Conservation (phyloP, 1,140 invertebrate genomes). For the Pogonomyrmex californicus region DNA sequence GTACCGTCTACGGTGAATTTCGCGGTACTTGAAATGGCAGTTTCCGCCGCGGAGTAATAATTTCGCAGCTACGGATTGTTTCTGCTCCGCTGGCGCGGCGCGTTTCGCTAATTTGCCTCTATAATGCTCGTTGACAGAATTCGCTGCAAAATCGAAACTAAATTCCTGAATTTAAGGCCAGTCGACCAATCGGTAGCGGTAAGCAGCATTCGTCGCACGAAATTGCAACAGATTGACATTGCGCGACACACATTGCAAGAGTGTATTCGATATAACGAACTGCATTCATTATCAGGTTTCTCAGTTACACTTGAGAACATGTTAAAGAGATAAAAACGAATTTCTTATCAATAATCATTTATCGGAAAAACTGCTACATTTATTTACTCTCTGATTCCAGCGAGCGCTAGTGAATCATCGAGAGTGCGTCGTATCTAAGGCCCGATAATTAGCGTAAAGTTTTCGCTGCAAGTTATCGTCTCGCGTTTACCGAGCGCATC, state of each 20-base stretch:
- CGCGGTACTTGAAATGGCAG: constrained; percentile 27
- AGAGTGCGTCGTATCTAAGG: not conserved
- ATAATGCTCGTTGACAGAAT: constrained; percentile 35
- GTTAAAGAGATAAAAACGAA: not conserved
- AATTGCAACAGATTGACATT: not conserved
- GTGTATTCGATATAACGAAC: not conserved
- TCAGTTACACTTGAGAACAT: not conserved
- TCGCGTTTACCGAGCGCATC: not conserved
- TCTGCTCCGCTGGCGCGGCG: constrained; percentile 15
- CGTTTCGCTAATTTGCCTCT: constrained; percentile 42
- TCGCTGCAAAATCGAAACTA: constrained; percentile 24
- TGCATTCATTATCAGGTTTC: not conserved
- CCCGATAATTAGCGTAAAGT: not conserved
- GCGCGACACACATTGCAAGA: not conserved
- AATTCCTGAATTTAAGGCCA: not conserved
- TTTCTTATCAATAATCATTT: not conserved
- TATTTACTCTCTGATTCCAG: not conserved
- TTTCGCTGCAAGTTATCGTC: not conserved
- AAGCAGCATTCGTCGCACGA: not conserved
- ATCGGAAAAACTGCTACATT: not conserved
- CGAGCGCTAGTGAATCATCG: constrained; percentile 14
- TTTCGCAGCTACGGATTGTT: constrained; percentile 37
- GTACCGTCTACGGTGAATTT: constrained; percentile 16
- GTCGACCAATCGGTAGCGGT: not conserved
- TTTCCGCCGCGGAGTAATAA: constrained; percentile 47